Percentiles rank a stretch among this genome's conserved stretches.
These are phyloP conservation scores for Mechanitis mazaeus DNA, from an alignment of 2,888 invertebrate species.

Conservation along the genomic window DNA sequence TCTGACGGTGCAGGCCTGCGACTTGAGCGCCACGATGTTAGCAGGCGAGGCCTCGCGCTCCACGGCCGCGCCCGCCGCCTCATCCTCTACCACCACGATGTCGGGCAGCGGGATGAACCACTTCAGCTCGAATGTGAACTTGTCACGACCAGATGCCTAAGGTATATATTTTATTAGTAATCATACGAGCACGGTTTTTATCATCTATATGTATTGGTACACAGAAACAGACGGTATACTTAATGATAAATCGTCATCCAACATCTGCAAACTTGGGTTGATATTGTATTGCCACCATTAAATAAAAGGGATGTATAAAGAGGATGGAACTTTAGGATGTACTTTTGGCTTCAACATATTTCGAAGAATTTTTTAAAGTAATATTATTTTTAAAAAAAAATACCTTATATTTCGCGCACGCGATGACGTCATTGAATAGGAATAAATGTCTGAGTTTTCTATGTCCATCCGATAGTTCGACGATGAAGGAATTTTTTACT, in stretches of 20 bases:
- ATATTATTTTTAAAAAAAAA: too few relatives aligned
- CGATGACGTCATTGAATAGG: slow-evolving; percentile 95
- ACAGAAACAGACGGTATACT: too few relatives aligned
- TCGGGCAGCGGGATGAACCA: slow-evolving; percentile 95
- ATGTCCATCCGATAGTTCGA: slow-evolving; percentile 91
- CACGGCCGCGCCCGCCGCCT: slow-evolving; percentile 52
- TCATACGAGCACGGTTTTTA: too few relatives aligned
- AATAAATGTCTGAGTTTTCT: slow-evolving; percentile 94
- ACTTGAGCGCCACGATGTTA: slow-evolving; percentile 89
- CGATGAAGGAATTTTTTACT: slow-evolving; percentile 96
- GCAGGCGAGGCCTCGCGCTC: slow-evolving; percentile 82
- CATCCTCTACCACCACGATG: slow-evolving; percentile 84
- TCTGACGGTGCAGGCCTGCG: slow-evolving; percentile 89
- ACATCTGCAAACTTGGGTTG: too few relatives aligned
- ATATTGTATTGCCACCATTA: too few relatives aligned
- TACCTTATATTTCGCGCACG: slow-evolving; percentile 95
- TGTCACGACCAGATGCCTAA: slow-evolving; percentile 88
- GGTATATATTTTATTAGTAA: not conserved
- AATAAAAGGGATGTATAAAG: too few relatives aligned
- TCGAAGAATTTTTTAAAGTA: too few relatives aligned
- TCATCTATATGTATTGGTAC: too few relatives aligned
- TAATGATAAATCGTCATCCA: too few relatives aligned
- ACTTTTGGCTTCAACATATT: too few relatives aligned
- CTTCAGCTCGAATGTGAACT: slow-evolving; percentile 93
- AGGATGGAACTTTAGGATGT: too few relatives aligned